These are phyloP conservation scores for Ranitomeya imitator DNA, from an alignment of 2,113 vertebrate species.

Conservation along the genomic window DNA sequence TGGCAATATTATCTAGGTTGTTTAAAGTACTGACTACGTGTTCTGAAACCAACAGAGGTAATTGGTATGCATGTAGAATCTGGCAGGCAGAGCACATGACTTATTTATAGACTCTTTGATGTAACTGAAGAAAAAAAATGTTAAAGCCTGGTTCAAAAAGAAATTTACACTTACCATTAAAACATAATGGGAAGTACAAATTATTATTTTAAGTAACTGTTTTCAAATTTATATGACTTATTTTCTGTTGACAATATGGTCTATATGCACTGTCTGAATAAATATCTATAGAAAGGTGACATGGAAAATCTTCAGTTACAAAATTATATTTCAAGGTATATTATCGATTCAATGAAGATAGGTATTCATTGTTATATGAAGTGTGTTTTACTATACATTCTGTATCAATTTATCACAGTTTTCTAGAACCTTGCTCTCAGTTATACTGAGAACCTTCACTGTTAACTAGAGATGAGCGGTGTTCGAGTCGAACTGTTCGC, in stretches of 20 bases:
- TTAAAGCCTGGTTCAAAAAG: constrained; percentile 81
- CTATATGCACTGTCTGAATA: neutral
- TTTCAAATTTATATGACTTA: constrained; percentile 70
- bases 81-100: constrained; percentile 76
- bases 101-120: constrained; percentile 85
- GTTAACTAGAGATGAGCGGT: no score
- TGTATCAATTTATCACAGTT: no score
- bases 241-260: constrained; percentile 58
- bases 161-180: constrained; percentile 77
- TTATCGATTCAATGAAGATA: no score
- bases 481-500: no score
- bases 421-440: no score
- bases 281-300: constrained; percentile 2
- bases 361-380: no score
- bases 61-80: constrained; percentile 83
- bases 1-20: constrained; percentile 80
- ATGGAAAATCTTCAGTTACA: neutral
- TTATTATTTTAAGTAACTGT: constrained; percentile 74
- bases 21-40: constrained; percentile 83
- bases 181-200: constrained; percentile 77
- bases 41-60: constrained; percentile 79
- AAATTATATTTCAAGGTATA: neutral
- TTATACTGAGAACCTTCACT: no score
- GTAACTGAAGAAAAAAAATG: constrained; percentile 71
- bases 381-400: no score